A percentile compares a stretch with the other conserved stretches of the same genome.
phyloP scores from a whole-genome alignment of 2,113 vertebrate species.

The Potamarius usumacintae region DNA sequence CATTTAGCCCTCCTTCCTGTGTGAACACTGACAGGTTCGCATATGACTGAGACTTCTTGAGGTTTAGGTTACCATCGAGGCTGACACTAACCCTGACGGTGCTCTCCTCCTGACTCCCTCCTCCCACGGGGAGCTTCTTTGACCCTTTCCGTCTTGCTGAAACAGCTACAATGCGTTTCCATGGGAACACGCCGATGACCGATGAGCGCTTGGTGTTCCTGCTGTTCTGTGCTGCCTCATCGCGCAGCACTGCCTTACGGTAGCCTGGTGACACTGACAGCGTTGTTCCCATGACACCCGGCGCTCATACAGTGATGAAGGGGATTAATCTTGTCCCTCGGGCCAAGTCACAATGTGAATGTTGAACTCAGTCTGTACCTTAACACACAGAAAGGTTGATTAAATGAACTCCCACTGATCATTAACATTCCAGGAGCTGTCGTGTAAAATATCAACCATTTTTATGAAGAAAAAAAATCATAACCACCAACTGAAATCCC shows the following conservation, averaged over 20 bases:
- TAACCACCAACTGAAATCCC: not conserved
- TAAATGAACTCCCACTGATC: not conserved
- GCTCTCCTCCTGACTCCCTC: conserved; percentile 77
- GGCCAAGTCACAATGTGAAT: conserved; percentile 3
- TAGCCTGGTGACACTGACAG: conserved; percentile 89
- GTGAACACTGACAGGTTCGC: conserved; percentile 85
- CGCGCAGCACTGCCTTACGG: conserved; percentile 85
- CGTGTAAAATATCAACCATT: not conserved
- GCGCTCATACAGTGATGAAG: conserved; percentile 1
- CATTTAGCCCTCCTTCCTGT: conserved; percentile 68
- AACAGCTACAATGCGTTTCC: conserved; percentile 89
- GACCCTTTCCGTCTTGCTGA: conserved; percentile 88
- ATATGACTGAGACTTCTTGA: conserved; percentile 90
- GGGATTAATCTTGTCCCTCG: conserved; percentile 8
- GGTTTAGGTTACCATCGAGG: conserved; percentile 74
- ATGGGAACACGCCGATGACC: conserved; percentile 85
- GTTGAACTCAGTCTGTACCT: conserved; percentile 5
- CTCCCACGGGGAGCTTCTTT: conserved; percentile 80
- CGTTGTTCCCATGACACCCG: conserved; percentile 84
- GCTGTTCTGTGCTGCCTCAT: conserved; percentile 89
- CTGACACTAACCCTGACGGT: conserved; percentile 60
- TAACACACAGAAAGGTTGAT: not conserved
- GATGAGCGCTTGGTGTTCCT: conserved; percentile 88
- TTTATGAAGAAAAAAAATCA: not conserved
- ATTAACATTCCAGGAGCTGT: not conserved